phyloP scores from a whole-genome alignment of 2,113 vertebrate genomes.

The Ardeotis arabs region DNA sequence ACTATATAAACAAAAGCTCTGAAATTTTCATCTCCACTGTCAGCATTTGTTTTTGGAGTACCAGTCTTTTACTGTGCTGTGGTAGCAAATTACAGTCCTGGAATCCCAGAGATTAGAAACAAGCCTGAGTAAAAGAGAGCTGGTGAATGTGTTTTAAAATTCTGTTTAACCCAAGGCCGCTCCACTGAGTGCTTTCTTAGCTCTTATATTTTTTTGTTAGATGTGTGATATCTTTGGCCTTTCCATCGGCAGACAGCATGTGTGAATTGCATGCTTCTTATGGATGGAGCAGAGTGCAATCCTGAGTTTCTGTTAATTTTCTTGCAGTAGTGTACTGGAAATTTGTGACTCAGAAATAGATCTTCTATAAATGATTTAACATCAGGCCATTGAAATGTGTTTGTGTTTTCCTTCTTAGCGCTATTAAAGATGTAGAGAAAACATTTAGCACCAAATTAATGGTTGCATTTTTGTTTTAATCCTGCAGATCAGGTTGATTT shows the following conservation, averaged over 20 bases:
- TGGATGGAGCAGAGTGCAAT: not conserved
- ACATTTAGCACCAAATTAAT: constrained; percentile 56
- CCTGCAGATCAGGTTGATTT: constrained; percentile 55
- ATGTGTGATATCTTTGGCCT: constrained; percentile 34
- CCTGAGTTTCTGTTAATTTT: not conserved
- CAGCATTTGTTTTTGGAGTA: constrained; percentile 3
- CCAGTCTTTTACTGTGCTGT: not conserved
- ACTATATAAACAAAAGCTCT: not conserved
- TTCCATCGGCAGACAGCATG: not conserved
- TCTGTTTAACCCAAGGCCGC: constrained; percentile 32
- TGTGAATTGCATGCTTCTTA: not conserved
- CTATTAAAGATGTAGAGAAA: constrained; percentile 48
- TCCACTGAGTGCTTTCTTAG: constrained; percentile 11
- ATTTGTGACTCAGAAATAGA: constrained; percentile 55
- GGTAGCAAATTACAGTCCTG: not conserved
- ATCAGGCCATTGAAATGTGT: constrained; percentile 48
- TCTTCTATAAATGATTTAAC: constrained; percentile 68
- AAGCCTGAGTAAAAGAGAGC: not conserved
- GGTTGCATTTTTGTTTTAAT: constrained; percentile 53
- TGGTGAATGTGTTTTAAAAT: constrained; percentile 56
- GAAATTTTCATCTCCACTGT: not conserved
- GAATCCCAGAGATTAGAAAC: not conserved
- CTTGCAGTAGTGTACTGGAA: constrained; percentile 15
- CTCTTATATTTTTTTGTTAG: constrained; percentile 44
- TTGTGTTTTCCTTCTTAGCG: constrained; percentile 55